Evolutionary conservation across 2,113 vertebrate genomes (phyloP).

Genomic region (Amblyopsis rosae): DNA sequence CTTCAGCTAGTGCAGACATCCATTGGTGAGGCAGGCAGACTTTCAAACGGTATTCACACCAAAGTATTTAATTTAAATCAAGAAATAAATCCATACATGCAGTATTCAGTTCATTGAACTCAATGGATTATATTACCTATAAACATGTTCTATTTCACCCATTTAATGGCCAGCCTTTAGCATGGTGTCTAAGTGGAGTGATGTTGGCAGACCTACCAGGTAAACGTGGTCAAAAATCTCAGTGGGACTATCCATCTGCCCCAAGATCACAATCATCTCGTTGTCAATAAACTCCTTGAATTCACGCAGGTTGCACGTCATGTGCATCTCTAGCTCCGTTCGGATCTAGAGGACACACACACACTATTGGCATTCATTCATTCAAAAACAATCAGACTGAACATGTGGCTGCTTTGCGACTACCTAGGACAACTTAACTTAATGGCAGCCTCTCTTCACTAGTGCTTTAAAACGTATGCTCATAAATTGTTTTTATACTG

Average conservation of each 20-base stretch:
- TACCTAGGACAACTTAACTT: too few relatives aligned
- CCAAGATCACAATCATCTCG: conserved; percentile 97
- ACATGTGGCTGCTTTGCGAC: too few relatives aligned
- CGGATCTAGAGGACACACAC: conserved; percentile 82
- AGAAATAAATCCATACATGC: too few relatives aligned
- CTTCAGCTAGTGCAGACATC: conserved; percentile 47
- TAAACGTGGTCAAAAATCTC: conserved; percentile 98
- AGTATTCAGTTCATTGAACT: too few relatives aligned
- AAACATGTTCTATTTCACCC: not conserved
- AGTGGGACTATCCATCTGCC: conserved; percentile 98
- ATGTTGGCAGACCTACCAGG: conserved; percentile 80
- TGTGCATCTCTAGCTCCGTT: conserved; percentile 96
- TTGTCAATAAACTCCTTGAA: conserved; percentile 99
- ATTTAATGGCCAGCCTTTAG: not conserved
- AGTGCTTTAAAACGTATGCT: too few relatives aligned
- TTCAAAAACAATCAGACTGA: too few relatives aligned
- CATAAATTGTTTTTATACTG: too few relatives aligned
- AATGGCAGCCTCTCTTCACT: too few relatives aligned
- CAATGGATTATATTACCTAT: too few relatives aligned
- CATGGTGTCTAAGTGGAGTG: too few relatives aligned
- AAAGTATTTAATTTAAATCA: too few relatives aligned
- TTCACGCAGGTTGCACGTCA: conserved; percentile 96
- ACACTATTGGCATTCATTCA: not conserved
- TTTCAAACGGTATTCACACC: too few relatives aligned
- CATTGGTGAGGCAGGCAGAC: conserved; percentile 9